Evolutionary conservation across 2,797 vertebrate species (phyloP), one percentile per base, ranked within the genome.

Genomic region (Bryconaethiops microstoma): DNA sequence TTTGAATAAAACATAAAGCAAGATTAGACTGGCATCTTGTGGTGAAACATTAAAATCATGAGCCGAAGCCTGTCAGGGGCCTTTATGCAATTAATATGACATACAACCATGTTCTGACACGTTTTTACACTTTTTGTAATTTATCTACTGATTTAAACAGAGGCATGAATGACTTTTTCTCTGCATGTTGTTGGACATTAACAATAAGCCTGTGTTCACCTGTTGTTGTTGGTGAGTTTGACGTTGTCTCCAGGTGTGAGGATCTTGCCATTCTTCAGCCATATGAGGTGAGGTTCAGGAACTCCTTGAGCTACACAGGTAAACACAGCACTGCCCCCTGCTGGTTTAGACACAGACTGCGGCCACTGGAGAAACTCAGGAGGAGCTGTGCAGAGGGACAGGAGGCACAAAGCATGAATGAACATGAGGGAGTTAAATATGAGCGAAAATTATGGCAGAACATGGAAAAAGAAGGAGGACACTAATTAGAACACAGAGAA

Each of bases 321-420:
- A 83, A 93, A 91, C 69, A 90, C 85, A 48, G 89, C 86, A 0
- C 86, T 90, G 83, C 89, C 86, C 29, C 91, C 92, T 0, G 68
- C 80, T 25, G 90, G 80, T 80, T 88, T 91, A 13, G 86, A 90
- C 75, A 90, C 83, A 25, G 91, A 91, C 80, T 88, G 88, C 2
- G 91, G 90, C 91, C 91, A 89, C 84, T 91, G 90, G 35, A 91
- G 79, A 74, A 92, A 93, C 86, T 91, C 84, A 0, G 89, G 90
- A 2, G 91, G 88, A 73, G 88, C 90, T 91, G 81, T 3, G n/a
- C 23, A 71, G 12, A 74, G n/a, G 52, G 63, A 7, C n/a, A 84
- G 68, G 19, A 29, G 12, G 13, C 60, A 63, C 23, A 9, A 40
- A 19, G 35, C 35, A 40, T 7, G 63, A 17, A 63, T 10, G n/a